Evolutionary conservation across 2,797 vertebrate genomes (phyloP).

Genomic region (Ctenochaetus hawaiiensis): DNA sequence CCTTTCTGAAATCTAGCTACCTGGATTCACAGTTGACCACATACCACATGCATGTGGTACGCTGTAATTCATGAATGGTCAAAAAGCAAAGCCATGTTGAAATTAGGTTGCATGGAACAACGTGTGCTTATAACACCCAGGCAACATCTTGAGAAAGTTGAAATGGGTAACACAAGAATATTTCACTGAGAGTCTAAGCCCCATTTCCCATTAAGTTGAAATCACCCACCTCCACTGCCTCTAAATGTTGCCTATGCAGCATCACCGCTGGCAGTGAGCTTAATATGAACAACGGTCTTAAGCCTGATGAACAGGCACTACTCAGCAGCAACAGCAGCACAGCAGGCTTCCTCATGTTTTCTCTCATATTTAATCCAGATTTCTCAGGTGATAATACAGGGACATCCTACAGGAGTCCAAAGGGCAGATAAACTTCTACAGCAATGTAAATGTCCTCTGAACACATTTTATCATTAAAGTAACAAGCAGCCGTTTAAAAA

Average conservation of each 20-base stretch:
- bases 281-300: constrained; percentile 13
- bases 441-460: not conserved
- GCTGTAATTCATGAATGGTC: constrained; percentile 32
- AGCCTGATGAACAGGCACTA: constrained; percentile 17
- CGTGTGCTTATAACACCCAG: constrained; percentile 23
- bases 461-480: not conserved
- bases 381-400: not conserved
- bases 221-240: constrained; percentile 31
- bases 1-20: not conserved
- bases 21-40: not conserved
- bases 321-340: constrained; percentile 37
- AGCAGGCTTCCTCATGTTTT: constrained; percentile 18
- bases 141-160: constrained; percentile 52
- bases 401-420: not conserved
- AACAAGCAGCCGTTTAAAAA: constrained; percentile 19
- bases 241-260: constrained; percentile 48
- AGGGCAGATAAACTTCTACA: constrained; percentile 1
- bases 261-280: constrained; percentile 15
- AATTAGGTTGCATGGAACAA: constrained; percentile 34
- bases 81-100: constrained; percentile 52
- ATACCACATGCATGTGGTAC: constrained; percentile 7
- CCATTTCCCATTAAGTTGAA: not conserved
- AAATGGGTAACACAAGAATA: constrained; percentile 5
- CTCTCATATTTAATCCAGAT: not conserved
- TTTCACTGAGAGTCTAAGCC: not conserved